Conservation (phyloP, 2,888 invertebrate species). For the Scotopteryx bipunctaria region DNA sequence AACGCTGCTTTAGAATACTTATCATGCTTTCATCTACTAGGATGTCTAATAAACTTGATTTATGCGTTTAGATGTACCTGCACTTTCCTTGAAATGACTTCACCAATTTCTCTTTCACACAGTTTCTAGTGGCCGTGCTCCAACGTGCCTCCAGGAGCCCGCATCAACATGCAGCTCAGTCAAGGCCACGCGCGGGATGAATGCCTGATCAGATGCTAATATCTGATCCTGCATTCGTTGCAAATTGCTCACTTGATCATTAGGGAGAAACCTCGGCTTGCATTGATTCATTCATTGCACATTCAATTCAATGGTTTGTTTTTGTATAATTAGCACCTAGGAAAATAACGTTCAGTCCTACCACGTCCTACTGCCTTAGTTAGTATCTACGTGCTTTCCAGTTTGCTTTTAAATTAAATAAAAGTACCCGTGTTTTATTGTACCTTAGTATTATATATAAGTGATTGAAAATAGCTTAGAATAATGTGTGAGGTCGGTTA, state of each 20-base stretch:
- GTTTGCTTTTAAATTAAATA: no score
- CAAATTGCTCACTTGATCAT: conserved; percentile 9
- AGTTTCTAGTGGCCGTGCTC: conserved; percentile 22
- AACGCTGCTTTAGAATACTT: no score
- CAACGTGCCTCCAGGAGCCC: conserved; percentile 22
- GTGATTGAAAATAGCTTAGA: no score
- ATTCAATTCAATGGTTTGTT: conserved; percentile 4
- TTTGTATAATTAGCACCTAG: conserved; percentile 12
- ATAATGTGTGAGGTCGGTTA: no score
- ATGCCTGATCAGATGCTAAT: conserved; percentile 22
- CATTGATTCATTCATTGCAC: conserved; percentile 1
- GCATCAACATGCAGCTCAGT: conserved; percentile 24
- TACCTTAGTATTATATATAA: no score
- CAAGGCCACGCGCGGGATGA: conserved; percentile 24
- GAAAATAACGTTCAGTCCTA: not conserved
- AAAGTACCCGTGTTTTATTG: no score
- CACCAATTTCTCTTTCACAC: conserved; percentile 41
- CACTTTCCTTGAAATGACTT: conserved; percentile 25
- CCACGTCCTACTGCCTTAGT: no score
- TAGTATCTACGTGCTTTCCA: not conserved
- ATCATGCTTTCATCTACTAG: no score
- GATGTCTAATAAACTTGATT: no score
- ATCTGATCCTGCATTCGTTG: conserved; percentile 13
- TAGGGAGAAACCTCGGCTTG: conserved; percentile 18
- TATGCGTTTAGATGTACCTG: not conserved